Evolutionary conservation across 2,113 vertebrate genomes (phyloP).

Genomic region (Vulpes lagopus): DNA sequence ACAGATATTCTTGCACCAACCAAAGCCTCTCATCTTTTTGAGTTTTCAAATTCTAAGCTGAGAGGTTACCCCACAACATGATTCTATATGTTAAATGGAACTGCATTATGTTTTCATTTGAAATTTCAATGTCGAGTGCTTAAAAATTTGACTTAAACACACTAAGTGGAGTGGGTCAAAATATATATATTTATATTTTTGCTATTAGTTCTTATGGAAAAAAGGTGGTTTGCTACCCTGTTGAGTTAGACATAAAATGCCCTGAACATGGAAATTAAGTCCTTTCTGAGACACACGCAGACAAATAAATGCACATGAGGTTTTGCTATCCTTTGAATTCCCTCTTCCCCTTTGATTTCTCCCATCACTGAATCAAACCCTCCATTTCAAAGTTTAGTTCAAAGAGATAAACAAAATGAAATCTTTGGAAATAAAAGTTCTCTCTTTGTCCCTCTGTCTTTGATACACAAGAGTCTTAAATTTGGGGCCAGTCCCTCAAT

Average conservation of each 20-base stretch:
- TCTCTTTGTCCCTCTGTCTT: background rate
- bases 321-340: background rate
- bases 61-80: too few species aligned
- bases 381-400: background rate
- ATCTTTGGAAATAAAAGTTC: constrained; percentile 28
- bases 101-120: background rate
- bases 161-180: background rate
- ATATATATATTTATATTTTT: background rate
- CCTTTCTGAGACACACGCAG: background rate
- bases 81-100: constrained; percentile 2
- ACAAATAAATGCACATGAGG: background rate
- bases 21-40: background rate
- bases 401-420: background rate
- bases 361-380: background rate
- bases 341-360: background rate
- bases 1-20: background rate
- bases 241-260: background rate
- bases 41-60: background rate
- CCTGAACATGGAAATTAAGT: background rate
- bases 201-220: background rate
- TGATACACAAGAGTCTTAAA: background rate
- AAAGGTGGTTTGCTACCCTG: background rate
- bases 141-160: background rate
- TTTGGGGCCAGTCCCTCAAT: background rate
- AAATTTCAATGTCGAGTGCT: background rate